Conservation (phyloP, 2,113 vertebrate genomes). For the Dromaius novaehollandiae region DNA sequence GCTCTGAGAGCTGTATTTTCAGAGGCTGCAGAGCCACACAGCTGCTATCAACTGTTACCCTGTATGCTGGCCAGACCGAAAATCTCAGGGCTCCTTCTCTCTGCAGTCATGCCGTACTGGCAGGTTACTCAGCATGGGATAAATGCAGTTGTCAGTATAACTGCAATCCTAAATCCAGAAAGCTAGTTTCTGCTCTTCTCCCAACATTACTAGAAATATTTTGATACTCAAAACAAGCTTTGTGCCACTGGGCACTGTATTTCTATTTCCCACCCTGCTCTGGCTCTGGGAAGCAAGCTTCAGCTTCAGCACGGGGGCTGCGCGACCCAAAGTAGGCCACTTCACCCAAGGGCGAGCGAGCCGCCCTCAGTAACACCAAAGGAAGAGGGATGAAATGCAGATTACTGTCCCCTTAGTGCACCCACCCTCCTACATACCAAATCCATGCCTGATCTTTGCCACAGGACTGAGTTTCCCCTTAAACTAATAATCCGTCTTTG, state of each 20-base stretch:
- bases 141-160: background rate
- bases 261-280: background rate
- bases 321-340: background rate
- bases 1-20: background rate
- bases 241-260: background rate
- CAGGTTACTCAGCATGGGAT: background rate
- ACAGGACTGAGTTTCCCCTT: background rate
- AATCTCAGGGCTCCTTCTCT: background rate
- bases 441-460: background rate
- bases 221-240: background rate
- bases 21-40: background rate
- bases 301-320: background rate
- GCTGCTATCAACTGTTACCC: background rate
- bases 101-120: background rate
- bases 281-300: background rate
- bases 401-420: background rate
- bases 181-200: background rate
- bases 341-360: background rate
- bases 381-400: background rate
- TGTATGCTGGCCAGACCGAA: background rate
- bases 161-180: background rate
- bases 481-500: background rate
- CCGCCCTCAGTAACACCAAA: background rate
- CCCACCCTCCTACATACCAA: background rate
- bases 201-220: background rate